Evolutionary conservation across 30 jellyfish, hydroid and myxozoan genomes (phyloP).

Genomic region (Clytia hemisphaerica): DNA sequence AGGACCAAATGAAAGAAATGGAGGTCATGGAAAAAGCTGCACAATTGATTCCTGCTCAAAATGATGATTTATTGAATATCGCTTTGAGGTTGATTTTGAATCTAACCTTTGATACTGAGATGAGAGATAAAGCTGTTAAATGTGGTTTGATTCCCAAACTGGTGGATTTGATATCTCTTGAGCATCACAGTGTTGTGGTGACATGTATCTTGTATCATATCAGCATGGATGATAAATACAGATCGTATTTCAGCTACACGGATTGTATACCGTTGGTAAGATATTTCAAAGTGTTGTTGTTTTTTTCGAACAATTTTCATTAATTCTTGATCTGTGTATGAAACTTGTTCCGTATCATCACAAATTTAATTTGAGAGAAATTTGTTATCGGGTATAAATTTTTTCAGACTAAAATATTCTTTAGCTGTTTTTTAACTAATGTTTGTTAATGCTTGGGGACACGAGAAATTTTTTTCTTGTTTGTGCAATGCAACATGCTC

Average conservation of each 20-base stretch:
- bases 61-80: slow-evolving; percentile 82
- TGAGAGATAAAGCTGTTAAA: slow-evolving; percentile 84
- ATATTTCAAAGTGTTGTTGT: not conserved
- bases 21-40: slow-evolving; percentile 65
- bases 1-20: slow-evolving; percentile 61
- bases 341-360: too few species aligned
- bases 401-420: too few species aligned
- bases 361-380: too few species aligned
- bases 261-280: slow-evolving; percentile 99
- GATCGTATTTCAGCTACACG: slow-evolving; percentile 91
- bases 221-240: slow-evolving; percentile 92
- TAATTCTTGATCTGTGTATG: too few species aligned
- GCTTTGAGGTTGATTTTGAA: slow-evolving; percentile 72
- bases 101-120: slow-evolving; percentile 71
- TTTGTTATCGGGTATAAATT: too few species aligned
- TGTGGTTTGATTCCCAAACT: slow-evolving; percentile 90
- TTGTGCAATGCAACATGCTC: too few species aligned
- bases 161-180: slow-evolving; percentile 55
- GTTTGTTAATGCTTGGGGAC: too few species aligned
- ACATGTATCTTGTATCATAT: slow-evolving; percentile 88
- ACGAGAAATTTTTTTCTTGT: too few species aligned
- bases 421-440: too few species aligned
- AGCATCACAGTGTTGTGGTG: slow-evolving; percentile 77
- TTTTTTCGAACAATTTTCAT: too few species aligned
- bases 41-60: slow-evolving; percentile 58